Evolutionary conservation across 2,113 vertebrate species (phyloP).

Genomic region (Balaeniceps rex): DNA sequence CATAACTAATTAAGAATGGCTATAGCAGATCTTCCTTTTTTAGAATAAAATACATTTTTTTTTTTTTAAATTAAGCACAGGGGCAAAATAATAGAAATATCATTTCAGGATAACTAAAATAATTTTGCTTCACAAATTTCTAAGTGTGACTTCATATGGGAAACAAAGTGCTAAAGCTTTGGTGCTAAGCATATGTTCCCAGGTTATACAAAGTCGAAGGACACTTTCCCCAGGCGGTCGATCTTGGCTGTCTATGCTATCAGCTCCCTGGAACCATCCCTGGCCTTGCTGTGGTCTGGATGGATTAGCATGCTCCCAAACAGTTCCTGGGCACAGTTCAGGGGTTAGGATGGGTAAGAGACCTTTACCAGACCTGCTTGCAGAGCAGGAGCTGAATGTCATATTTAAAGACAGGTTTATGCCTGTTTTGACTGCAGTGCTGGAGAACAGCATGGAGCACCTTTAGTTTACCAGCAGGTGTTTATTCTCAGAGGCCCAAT

Average conservation of each 20-base stretch:
- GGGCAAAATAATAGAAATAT: neutral
- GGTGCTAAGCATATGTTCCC: neutral
- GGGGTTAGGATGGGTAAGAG: neutral
- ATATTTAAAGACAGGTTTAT: neutral
- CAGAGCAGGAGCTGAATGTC: neutral
- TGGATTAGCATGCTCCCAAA: neutral
- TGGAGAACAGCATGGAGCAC: rapidly evolving
- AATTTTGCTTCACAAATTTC: neutral
- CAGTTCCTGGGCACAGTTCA: neutral
- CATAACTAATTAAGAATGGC: neutral
- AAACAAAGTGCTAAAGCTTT: neutral
- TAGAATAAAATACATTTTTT: neutral
- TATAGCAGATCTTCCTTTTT: neutral
- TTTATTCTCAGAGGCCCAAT: neutral
- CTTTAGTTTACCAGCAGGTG: neutral
- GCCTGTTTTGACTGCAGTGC: neutral
- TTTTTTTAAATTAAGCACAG: neutral
- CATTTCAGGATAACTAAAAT: neutral
- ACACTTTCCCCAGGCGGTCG: neutral
- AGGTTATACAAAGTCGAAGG: neutral
- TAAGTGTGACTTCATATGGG: neutral
- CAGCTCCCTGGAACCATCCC: neutral
- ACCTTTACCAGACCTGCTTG: neutral
- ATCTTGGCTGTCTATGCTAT: neutral
- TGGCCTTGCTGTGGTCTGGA: neutral